These are phyloP conservation scores for Abrostola tripartita DNA, from an alignment of 2,888 invertebrate genomes.

Conservation along the genomic window DNA sequence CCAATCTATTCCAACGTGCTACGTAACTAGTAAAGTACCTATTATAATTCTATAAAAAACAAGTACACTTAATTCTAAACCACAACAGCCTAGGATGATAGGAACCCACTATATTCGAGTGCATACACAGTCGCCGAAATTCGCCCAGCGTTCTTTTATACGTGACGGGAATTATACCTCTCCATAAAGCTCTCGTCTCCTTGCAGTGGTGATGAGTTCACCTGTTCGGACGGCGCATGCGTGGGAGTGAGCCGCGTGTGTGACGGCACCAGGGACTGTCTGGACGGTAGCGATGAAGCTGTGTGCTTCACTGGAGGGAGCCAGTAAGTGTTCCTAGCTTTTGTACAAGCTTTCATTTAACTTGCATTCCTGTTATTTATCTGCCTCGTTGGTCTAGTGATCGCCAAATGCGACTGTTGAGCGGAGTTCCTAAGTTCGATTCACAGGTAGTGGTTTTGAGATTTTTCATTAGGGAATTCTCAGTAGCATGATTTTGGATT, in stretches of 20 bases:
- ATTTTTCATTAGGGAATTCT: neutral
- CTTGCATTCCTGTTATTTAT: neutral
- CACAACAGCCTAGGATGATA: no score
- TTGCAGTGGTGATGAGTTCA: conserved; percentile 62
- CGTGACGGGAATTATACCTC: no score
- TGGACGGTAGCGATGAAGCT: conserved; percentile 63
- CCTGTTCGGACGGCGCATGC: conserved; percentile 65
- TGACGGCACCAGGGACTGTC: conserved; percentile 64
- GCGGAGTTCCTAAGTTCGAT: no score
- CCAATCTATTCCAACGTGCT: no score
- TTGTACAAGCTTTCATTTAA: neutral
- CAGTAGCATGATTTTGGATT: neutral
- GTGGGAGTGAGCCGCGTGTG: conserved; percentile 56
- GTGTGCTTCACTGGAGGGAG: conserved; percentile 33
- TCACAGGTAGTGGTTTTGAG: no score
- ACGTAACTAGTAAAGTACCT: no score
- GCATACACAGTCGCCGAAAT: no score
- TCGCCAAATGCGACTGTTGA: no score
- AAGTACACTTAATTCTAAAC: no score
- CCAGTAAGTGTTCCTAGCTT: conserved; percentile 47
- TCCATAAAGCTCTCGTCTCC: neutral
- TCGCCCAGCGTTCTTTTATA: no score
- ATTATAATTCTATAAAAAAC: no score
- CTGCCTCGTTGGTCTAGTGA: conserved; percentile 1
- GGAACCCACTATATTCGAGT: no score